These are phyloP conservation scores for Lycaena phlaeas DNA, from an alignment of 2,888 invertebrate genomes.

Conservation along the genomic window DNA sequence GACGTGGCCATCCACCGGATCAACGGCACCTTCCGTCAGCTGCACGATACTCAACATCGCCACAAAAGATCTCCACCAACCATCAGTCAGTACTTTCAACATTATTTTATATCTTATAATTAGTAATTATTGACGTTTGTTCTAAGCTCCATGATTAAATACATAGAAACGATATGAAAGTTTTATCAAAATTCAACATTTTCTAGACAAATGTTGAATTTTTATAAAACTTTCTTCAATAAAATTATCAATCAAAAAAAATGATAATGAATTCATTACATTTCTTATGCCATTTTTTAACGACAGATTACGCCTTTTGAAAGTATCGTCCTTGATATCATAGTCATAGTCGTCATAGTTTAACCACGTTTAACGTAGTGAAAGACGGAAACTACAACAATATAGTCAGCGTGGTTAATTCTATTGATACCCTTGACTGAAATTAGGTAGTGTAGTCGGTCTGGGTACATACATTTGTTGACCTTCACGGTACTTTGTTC, in stretches of 20 bases:
- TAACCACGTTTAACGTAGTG: slow-evolving; percentile 12
- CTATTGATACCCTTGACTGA: slow-evolving; percentile 18
- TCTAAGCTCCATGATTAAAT: too few relatives aligned
- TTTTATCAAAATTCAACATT: too few relatives aligned
- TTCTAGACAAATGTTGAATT: too few relatives aligned
- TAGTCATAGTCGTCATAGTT: too few relatives aligned
- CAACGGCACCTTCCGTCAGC: slow-evolving; percentile 64
- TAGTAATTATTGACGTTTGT: too few relatives aligned
- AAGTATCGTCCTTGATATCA: slow-evolving; percentile 1
- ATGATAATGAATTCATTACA: too few relatives aligned
- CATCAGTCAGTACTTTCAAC: slow-evolving; percentile 23
- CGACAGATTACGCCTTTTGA: too few relatives aligned
- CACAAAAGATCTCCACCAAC: slow-evolving; percentile 51
- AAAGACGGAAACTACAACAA: slow-evolving; percentile 20
- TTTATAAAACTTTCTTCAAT: too few relatives aligned
- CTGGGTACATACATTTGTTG: slow-evolving; percentile 12
- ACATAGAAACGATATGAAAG: too few relatives aligned
- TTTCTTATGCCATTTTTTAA: too few relatives aligned
- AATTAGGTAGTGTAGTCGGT: slow-evolving; percentile 14
- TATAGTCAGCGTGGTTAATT: slow-evolving; percentile 12
- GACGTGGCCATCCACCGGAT: slow-evolving; percentile 64
- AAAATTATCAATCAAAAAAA: too few relatives aligned
- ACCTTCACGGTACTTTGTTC: slow-evolving; percentile 22
- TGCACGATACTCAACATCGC: slow-evolving; percentile 64
- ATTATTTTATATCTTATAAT: too few relatives aligned